Conservation (phyloP, 23 tunicate genomes). For the Trididemnum nubilum region DNA sequence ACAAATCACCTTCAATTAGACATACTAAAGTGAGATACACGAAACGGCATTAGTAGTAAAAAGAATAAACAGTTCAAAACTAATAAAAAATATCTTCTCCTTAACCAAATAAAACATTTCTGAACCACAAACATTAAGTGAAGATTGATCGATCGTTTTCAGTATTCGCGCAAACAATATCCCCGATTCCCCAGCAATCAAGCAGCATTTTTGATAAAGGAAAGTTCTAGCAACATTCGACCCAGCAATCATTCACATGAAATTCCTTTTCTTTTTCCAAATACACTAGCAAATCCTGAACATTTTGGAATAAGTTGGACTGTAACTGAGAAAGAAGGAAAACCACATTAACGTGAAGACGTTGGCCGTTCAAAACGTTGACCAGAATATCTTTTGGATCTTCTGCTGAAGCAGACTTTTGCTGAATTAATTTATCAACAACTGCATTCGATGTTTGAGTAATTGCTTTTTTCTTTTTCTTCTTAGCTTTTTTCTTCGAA, state of each 20-base stretch:
- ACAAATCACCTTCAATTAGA: no score
- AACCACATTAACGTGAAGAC: not conserved
- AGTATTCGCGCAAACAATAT: no score
- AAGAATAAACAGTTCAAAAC: no score
- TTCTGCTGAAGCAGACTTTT: not conserved
- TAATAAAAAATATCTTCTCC: no score
- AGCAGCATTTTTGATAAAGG: no score
- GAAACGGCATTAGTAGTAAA: no score
- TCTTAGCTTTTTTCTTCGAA: not conserved
- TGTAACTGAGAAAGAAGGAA: not conserved
- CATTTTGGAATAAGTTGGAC: not conserved
- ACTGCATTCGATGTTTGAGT: no score
- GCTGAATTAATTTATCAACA: not conserved
- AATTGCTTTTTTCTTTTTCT: not conserved
- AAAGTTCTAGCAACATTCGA: not conserved
- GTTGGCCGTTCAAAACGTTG: not conserved
- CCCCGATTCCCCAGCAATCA: no score
- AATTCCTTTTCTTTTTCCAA: not conserved
- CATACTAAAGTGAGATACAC: no score
- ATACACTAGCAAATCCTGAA: not conserved
- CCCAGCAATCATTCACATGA: slow-evolving; percentile 2
- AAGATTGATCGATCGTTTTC: no score
- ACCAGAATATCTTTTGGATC: not conserved
- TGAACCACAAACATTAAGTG: no score
- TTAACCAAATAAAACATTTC: no score